These are phyloP conservation scores for Leptura quadrifasciata DNA, from an alignment of 2,888 invertebrate species.

Conservation along the genomic window DNA sequence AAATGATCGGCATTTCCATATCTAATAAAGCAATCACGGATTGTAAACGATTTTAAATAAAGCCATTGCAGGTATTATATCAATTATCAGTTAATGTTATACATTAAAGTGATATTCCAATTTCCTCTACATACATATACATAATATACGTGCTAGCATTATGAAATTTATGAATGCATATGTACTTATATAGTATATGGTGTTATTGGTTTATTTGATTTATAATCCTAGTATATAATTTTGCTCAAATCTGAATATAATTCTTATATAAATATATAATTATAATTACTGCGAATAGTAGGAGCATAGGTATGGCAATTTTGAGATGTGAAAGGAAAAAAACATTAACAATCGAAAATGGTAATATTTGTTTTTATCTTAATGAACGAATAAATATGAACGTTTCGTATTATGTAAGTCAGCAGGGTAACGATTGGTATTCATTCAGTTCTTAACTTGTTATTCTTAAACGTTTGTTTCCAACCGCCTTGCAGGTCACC, in stretches of 20 bases:
- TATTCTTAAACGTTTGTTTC: too few species aligned
- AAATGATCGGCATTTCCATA: constrained; percentile 22
- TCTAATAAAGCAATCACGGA: constrained; percentile 26
- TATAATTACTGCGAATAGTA: too few species aligned
- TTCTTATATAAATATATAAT: too few species aligned
- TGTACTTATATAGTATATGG: not conserved
- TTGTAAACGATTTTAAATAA: constrained; percentile 18
- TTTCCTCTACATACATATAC: constrained; percentile 13
- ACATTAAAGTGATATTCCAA: constrained; percentile 22
- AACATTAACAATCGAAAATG: too few species aligned
- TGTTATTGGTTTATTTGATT: not conserved
- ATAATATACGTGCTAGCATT: not conserved
- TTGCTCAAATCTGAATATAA: not conserved
- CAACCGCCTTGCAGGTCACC: too few species aligned
- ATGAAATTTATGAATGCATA: not conserved
- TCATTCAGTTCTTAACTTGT: too few species aligned
- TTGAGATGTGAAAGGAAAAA: too few species aligned
- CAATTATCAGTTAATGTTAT: constrained; percentile 20
- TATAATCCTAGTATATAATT: not conserved
- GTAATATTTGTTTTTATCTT: too few species aligned
- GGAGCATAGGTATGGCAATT: too few species aligned
- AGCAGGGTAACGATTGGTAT: too few species aligned
- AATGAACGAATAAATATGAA: too few species aligned
- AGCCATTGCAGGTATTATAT: constrained; percentile 11
- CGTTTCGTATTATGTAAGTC: too few species aligned